phyloP scores from a whole-genome alignment of 2,113 vertebrate species.

The Ceyx margarethae region DNA sequence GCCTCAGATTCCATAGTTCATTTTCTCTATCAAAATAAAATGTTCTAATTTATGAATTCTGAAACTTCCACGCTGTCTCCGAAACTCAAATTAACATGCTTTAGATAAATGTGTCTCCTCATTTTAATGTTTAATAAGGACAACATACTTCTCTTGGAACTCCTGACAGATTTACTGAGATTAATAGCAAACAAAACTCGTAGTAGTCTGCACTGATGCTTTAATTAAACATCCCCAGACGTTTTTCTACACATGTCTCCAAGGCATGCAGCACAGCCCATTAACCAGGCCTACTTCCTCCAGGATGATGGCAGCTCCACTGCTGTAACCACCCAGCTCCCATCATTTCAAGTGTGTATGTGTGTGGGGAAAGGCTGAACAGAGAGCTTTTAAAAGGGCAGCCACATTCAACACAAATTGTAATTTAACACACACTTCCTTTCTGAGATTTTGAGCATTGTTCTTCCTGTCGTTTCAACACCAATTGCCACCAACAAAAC shows the following conservation, averaged over 20 bases:
- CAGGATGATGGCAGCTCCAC: background rate
- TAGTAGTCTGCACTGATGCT: constrained; percentile 37
- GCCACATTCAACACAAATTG: background rate
- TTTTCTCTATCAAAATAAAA: background rate
- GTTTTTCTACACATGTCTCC: constrained; percentile 49
- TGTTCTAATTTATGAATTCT: constrained; percentile 32
- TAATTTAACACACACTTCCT: background rate
- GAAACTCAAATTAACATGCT: constrained; percentile 44
- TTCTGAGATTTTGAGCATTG: background rate
- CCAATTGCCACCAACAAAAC: background rate
- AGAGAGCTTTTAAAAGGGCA: background rate
- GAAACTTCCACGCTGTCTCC: background rate
- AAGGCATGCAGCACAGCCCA: constrained; percentile 35
- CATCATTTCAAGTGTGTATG: rapidly evolving
- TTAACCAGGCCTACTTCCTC: constrained; percentile 22
- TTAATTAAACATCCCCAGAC: constrained; percentile 65
- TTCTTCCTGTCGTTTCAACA: background rate
- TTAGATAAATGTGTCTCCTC: constrained; percentile 50
- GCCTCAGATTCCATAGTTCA: background rate
- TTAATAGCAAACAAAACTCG: constrained; percentile 54
- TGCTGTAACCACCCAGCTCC: constrained; percentile 9
- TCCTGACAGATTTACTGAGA: constrained; percentile 58
- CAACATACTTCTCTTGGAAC: constrained; percentile 41
- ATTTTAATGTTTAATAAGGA: constrained; percentile 67
- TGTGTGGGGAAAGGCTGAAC: background rate